Evolutionary conservation across 1,140 invertebrate species (phyloP), one percentile per base, ranked within the genome.

Genomic region (Drosophila sechellia): DNA sequence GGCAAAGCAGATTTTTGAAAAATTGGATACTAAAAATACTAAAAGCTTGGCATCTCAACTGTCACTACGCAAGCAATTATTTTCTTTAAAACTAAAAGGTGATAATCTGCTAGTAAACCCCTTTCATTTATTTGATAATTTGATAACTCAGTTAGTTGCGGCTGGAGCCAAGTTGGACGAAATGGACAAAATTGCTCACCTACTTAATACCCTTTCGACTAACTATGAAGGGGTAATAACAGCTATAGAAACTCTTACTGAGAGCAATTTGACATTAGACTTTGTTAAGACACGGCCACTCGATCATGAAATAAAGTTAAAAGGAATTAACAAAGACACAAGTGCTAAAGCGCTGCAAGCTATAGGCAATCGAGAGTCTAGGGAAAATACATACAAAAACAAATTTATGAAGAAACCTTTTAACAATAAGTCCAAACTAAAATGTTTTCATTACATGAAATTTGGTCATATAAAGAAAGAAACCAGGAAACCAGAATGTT

Each of bases 141-240:
- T 64, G n/a, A n/a, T 64, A 17, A 64, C 61, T 48, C 53, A 64
- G 61, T 64, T 64, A 48, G 52, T 64, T 37, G 52, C 52, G 3
- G 42, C 53, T 6, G 52, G 61, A 43, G 49, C 59, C 5, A 63
- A 54, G 39, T 34, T 63, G 57, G 50, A 20, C 59, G 87, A 87
- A 53, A 35, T 72, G 13, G 37, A 65, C 13, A 42, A 72, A 58
- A 22, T 55, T 3, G 45, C 61, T 15, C 52, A 75, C 58, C 79
- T 64, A 6, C 31, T 37, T 40, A 17, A 15, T 20, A 55, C 43
- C 34, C 34, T 57, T 59, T 20, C 43, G 15, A 17, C 34, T 35
- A 49, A 39, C 45, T 63, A 63, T 55, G 66, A 61, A 27, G 52
- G 37, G 43, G 58, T 63, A 22, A 63, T 70, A 34, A 70, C 58